Base-by-base conservation (phyloP, 1,140 invertebrate genomes). In the Tetramorium simillimum region DNA sequence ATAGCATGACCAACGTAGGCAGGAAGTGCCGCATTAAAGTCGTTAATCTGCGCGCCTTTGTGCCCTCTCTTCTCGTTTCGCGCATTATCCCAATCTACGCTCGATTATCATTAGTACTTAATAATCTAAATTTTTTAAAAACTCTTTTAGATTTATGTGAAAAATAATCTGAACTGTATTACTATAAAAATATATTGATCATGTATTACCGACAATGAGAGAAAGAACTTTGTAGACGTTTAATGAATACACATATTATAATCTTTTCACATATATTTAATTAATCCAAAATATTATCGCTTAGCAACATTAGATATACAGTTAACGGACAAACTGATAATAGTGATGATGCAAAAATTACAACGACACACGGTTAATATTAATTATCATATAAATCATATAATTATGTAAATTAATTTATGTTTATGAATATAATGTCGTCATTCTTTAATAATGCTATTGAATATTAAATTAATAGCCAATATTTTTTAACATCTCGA, bases 21-120 rank as follows among this genome's bases (percentile, higher is more conserved):
- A 91, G 92, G 91, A 93, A 93, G 91, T 92, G 86, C 89, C 89
- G 90, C 92, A 91, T 94, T 94, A 93, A 95, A 94, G 92, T 93
- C 92, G 92, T 94, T 94, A 95, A 95, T 95, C 93, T 92, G 72
- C 90, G 87, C 90, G 89, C 92, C 89, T 92, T 91, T 63, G 78
- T 89, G 78, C 49, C 81, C 77, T 85, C 78, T 46, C 76, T 76
- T 51, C 73, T 85, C 78, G 84, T 70, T 75, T 33, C 86, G 82
- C 63, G 14, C 73, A 69, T 73, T 60, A 75, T 72, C 56, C 24
- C 51, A 16, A 60, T 43, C 14, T 24, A 72, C 14, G 21, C 14
- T 18, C 53, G 24, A 73, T 70, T 46, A 60, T 84, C 53, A 28
- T 84, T 49, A 37, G 33, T 0, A 28, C 24, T 46, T 72, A 14